Base-by-base conservation (phyloP, 2,888 invertebrate genomes). In the Seladonia tumulorum region DNA sequence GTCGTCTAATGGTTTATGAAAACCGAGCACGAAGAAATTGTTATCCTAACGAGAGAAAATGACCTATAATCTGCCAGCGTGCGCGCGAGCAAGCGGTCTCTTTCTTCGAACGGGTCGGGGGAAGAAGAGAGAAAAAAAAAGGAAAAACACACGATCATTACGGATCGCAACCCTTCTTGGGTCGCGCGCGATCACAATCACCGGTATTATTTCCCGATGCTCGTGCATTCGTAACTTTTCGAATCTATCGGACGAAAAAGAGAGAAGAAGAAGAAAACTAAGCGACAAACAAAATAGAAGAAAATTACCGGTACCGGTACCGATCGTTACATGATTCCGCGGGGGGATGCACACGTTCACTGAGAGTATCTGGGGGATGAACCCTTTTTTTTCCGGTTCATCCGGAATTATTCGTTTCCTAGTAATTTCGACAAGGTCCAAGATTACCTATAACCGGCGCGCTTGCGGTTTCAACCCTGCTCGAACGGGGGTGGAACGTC, bases 351-450 rank as follows among this genome's bases (percentile, higher is more conserved):
- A 18, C n/a, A 22, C 16, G 29, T 29, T 45, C 16, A 29, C 16
- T 35, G 60, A n/a, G 53, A 47, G 45, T 73, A 63, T 63, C 49
- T 49, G 18, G 66, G 79, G 74, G 68, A 45, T 12, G 63, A 90
- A 84, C 87, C 87, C 87, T 85, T 87, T 70, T 29, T 29, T 70
- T 68, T 70, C 66, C 45, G 68, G 60, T 39, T 81, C 89, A 76
- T 81, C 72, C 72, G 53, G n/a, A 82, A 85, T 87, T 88, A 66
- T 66, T 57, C 70, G 70, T 29, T 63, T 79, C 57, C 78, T 70
- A 76, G 89, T 66, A 89, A 87, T 89, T 89, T 88, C 83, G 81
- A 81, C 49, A 70, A 79, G 70, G 49, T 35, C 57, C 84, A 63
- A 75, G 84, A 79, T 83, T 82, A 47, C 42, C 77, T 73, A 76